These are phyloP conservation scores for Amphiprion percula DNA, from an alignment of 2,113 vertebrate species.

Conservation along the genomic window DNA sequence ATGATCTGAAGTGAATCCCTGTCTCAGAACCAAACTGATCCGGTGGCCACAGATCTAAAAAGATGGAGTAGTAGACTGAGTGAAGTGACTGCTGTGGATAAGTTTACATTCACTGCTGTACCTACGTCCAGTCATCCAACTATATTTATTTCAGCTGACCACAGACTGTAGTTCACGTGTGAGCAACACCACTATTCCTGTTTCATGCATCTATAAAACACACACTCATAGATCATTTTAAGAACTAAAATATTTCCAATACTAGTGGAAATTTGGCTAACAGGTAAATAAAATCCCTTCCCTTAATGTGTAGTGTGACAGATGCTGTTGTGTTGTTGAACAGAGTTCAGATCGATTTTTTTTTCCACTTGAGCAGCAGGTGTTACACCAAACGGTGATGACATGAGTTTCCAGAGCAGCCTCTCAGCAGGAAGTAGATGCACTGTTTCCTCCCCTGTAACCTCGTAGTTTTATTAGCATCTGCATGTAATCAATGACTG, in stretches of 20 bases:
- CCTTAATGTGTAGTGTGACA: no score
- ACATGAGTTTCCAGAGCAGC: neutral
- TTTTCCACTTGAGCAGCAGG: neutral
- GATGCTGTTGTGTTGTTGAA: no score
- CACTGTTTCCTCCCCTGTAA: neutral
- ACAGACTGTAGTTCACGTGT: neutral
- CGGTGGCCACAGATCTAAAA: neutral
- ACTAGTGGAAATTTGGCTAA: no score
- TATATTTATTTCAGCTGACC: conserved; percentile 22
- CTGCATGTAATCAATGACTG: no score
- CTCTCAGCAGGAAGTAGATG: neutral
- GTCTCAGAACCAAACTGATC: conserved; percentile 6
- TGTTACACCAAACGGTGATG: neutral
- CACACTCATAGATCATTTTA: neutral
- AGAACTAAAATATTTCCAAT: neutral
- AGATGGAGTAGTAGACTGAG: neutral
- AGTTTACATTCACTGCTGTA: conserved; percentile 28
- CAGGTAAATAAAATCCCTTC: no score
- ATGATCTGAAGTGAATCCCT: conserved; percentile 10
- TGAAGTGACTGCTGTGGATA: neutral
- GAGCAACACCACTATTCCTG: neutral
- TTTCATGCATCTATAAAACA: neutral
- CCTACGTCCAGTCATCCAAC: neutral
- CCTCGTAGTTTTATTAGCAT: no score
- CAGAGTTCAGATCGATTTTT: no score